These are phyloP conservation scores for Pelodiscus sinensis DNA, from an alignment of 2,113 vertebrate species.

Conservation along the genomic window DNA sequence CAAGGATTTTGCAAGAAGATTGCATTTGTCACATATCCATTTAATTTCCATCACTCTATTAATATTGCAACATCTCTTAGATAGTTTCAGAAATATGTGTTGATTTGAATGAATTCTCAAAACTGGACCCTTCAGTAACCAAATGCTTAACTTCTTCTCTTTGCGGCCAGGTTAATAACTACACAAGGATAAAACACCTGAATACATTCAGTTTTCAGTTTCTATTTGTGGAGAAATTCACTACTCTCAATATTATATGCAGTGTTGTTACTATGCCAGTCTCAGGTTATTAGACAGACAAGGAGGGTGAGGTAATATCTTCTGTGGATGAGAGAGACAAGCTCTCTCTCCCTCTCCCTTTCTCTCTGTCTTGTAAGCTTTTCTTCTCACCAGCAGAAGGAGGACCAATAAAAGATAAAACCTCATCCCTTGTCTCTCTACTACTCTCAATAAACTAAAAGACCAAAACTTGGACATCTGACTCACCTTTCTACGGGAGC, in stretches of 20 bases:
- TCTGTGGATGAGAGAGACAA: neutral
- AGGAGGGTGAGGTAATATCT: neutral
- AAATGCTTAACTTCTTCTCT: slow-evolving; percentile 6
- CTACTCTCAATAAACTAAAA: neutral
- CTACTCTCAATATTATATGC: neutral
- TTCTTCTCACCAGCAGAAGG: neutral
- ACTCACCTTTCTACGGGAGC: neutral
- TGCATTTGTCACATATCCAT: neutral
- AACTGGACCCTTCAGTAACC: neutral
- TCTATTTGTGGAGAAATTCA: slow-evolving; percentile 47
- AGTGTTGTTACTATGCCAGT: neutral
- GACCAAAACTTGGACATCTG: slow-evolving; percentile 8
- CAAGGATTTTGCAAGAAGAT: slow-evolving; percentile 5
- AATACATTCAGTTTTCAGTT: neutral
- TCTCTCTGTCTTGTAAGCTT: neutral
- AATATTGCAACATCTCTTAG: neutral
- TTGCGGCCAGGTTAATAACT: slow-evolving; percentile 8
- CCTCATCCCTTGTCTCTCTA: neutral
- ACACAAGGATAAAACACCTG: slow-evolving; percentile 3
- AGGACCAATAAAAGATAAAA: neutral
- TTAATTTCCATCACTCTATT: neutral
- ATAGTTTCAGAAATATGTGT: neutral
- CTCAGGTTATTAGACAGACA: neutral
- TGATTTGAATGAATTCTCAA: neutral
- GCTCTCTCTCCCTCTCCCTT: neutral